These are phyloP conservation scores for Semotilus atromaculatus DNA, from an alignment of 2,797 vertebrate species.

Conservation along the genomic window DNA sequence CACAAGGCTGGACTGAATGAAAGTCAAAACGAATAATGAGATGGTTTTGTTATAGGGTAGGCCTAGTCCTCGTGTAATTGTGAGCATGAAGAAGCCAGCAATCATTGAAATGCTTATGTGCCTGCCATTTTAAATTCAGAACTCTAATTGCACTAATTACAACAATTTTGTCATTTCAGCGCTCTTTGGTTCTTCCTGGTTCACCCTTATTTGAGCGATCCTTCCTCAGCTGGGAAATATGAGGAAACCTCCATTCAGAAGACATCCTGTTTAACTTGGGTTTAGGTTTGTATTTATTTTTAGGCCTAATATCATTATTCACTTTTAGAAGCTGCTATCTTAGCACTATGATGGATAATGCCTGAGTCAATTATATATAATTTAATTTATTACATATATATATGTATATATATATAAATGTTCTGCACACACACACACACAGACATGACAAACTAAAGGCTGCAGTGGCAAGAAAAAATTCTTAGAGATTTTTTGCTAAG, in stretches of 20 bases:
- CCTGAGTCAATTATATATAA: background rate
- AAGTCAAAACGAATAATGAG: slow-evolving; percentile 23
- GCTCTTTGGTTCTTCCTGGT: slow-evolving; percentile 22
- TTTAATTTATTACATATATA: no score
- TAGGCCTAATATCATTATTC: background rate
- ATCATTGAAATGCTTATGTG: slow-evolving; percentile 28
- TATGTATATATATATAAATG: no score
- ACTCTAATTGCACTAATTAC: slow-evolving; percentile 39
- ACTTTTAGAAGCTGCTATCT: background rate
- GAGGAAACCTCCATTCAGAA: slow-evolving; percentile 27
- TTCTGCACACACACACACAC: background rate
- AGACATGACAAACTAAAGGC: background rate
- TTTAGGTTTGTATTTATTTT: background rate
- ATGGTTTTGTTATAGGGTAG: slow-evolving; percentile 8
- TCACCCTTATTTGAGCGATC: background rate
- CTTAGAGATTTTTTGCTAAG: background rate
- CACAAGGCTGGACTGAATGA: slow-evolving; percentile 1
- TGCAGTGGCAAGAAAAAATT: background rate
- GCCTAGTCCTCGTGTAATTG: slow-evolving; percentile 5
- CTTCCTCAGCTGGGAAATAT: slow-evolving; percentile 30
- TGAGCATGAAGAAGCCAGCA: slow-evolving; percentile 14
- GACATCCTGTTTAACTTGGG: background rate
- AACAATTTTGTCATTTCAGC: slow-evolving; percentile 25
- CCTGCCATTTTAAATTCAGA: slow-evolving; percentile 22
- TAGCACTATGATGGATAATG: background rate